Evolutionary conservation across 1,140 invertebrate genomes (phyloP), one percentile per base, ranked within the genome.

Genomic region (Drosophila elegans): DNA sequence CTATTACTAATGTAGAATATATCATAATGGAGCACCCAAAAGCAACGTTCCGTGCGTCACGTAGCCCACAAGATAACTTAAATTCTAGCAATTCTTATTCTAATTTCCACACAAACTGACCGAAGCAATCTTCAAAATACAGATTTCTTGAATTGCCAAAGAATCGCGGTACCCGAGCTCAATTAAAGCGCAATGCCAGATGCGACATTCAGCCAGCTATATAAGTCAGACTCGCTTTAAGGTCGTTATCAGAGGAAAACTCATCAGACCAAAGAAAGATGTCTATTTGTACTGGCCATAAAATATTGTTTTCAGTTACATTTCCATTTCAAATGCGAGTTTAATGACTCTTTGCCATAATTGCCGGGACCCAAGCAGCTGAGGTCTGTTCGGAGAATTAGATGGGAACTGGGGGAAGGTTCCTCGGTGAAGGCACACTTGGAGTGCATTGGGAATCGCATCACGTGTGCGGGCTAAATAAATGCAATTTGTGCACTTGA

Each of bases 401-500:
- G 38, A 36, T 21, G 48, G 21, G 38, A 12, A 63, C 25, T 32
- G 29, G 39, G 9, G 34, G 36, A 51, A 42, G 64, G 21, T 13
- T 67, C 7, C 71, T 64, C 32, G 27, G 42, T 41, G 21, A 45
- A 44, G 29, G 21, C 32, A 21, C 27, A 21, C 27, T 48, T 29
- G 29, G 29, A 71, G 42, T 56, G 67, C 63, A 56, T 49, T 62
- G 49, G 32, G 60, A 77, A 21, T 56, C 60, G 55, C 38, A 82
- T 79, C 80, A 82, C 80, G 79, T 82, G 74, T 64, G 60, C 51
- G 46, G 44, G 48, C 21, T 74, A 48, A 80, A 66, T 77, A 84
- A 85, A 84, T 84, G 80, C 81, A 84, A 84, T 84, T 84, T 84
- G 56, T 80, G 73, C 77, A 80, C 73, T 85, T 62, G 69, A 63